Evolutionary conservation across 2,888 invertebrate species (phyloP), one percentile per base, ranked within the genome.

Genomic region (Uloborus plumipes): DNA sequence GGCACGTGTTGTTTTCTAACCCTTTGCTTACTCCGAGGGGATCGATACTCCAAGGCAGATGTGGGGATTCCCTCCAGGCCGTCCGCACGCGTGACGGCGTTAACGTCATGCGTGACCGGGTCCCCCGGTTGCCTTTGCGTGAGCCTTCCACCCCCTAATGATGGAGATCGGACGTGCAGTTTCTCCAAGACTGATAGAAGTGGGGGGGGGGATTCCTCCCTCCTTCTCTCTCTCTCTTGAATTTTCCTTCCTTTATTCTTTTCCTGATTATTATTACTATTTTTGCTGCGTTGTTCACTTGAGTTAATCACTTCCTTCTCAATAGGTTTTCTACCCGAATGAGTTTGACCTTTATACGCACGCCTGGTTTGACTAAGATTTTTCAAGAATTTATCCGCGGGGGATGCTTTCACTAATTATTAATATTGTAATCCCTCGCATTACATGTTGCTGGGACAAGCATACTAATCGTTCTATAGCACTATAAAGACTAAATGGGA

Each of bases 81-180:
- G 53, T 18, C 64, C 31, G 49, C 69, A 77, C 70, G 74, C 80
- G 80, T 80, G 80, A 80, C 80, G 80, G 80, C 80, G 80, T 80
- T 80, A 80, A 80, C 80, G 69, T 74, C 62, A 74, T 74, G 80
- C 80, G 80, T 80, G 80, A 80, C 73, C 55, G 49, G 55, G 61
- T 72, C 72, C 72, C 26, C 18, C 59, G n/a, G n/a, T 39, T 65
- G 66, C 71, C 58, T 50, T 73, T 79, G 73, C 74, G 69, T 80
- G 74, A 62, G 59, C n/a, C 39, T 39, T 20, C 49, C 31, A 31
- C 55, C 31, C 49, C 51, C 64, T 70, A 65, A 64, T 74, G 70
- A 64, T 47, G 53, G 31, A 62, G 67, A 64, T 69, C 55, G 59
- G 66, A 67, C 67, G 73, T 80, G 67, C 39, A 26, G 59, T 58